These are phyloP conservation scores for Canis aureus DNA, from an alignment of 2,113 vertebrate genomes.

Conservation along the genomic window DNA sequence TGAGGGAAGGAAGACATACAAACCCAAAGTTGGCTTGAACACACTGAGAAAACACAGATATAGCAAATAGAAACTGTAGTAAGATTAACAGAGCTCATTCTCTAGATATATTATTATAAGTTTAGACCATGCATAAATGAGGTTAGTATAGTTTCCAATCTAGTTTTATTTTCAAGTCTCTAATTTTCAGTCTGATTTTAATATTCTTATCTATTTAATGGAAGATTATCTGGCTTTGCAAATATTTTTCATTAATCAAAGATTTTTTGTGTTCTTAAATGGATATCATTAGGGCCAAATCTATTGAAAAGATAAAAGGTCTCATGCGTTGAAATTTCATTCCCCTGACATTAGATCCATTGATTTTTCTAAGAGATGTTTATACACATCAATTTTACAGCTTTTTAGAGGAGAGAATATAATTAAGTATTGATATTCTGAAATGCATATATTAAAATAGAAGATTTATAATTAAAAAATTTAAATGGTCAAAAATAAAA, in stretches of 20 bases:
- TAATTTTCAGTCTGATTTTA: slow-evolving; percentile 58
- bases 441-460: slow-evolving; percentile 64
- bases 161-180: neutral
- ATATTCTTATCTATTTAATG: slow-evolving; percentile 43
- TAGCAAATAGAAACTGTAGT: neutral
- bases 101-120: neutral
- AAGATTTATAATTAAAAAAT: neutral
- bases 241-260: slow-evolving; percentile 56
- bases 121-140: slow-evolving; percentile 12
- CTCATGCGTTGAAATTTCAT: slow-evolving; percentile 70
- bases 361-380: slow-evolving; percentile 78
- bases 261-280: slow-evolving; percentile 39
- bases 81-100: neutral
- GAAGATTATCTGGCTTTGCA: slow-evolving; percentile 1
- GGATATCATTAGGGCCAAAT: slow-evolving; percentile 27
- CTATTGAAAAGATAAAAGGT: slow-evolving; percentile 71
- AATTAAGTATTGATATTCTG: slow-evolving; percentile 78
- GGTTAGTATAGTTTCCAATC: neutral
- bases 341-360: slow-evolving; percentile 73
- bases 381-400: slow-evolving; percentile 71
- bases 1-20: neutral
- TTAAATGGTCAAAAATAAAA: slow-evolving; percentile 68
- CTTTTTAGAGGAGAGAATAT: slow-evolving; percentile 60
- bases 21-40: neutral
- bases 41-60: neutral